Conservation (phyloP, 92 coral and sea anemone species). For the Pocillopora meandrina region DNA sequence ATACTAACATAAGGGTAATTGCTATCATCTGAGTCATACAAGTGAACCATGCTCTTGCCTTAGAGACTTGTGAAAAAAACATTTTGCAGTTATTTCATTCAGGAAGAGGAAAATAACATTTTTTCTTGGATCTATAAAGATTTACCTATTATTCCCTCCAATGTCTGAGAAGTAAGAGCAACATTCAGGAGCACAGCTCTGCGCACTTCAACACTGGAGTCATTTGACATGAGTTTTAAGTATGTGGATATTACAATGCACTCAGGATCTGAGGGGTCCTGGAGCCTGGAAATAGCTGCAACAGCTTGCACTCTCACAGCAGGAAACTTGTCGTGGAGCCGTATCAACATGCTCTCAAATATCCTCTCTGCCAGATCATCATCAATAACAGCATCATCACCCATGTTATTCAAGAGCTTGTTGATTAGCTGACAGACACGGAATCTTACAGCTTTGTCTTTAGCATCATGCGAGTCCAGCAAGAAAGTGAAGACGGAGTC, state of each 20-base stretch:
- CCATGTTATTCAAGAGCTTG: slow-evolving; percentile 83
- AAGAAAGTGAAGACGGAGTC: slow-evolving; percentile 65
- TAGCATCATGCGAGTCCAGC: slow-evolving; percentile 78
- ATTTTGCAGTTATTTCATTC: not conserved
- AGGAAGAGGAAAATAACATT: not conserved
- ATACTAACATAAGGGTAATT: too few relatives aligned
- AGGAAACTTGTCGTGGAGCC: slow-evolving; percentile 88
- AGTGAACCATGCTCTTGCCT: too few relatives aligned
- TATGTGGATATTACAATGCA: slow-evolving; percentile 81
- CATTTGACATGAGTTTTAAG: slow-evolving; percentile 72
- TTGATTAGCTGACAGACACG: slow-evolving; percentile 88
- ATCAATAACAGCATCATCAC: slow-evolving; percentile 85
- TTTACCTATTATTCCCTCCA: slow-evolving; percentile 79
- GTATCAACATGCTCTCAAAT: slow-evolving; percentile 74
- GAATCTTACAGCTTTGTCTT: slow-evolving; percentile 88
- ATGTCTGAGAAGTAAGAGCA: slow-evolving; percentile 71
- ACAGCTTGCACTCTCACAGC: slow-evolving; percentile 86
- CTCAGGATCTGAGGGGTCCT: slow-evolving; percentile 83
- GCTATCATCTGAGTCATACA: too few relatives aligned
- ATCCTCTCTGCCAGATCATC: slow-evolving; percentile 94
- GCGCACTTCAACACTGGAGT: slow-evolving; percentile 86
- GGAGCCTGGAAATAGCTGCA: slow-evolving; percentile 85
- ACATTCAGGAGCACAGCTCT: slow-evolving; percentile 72
- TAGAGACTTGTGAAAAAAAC: not conserved
- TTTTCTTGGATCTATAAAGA: not conserved